Evolutionary conservation across 2,888 invertebrate species (phyloP).

Genomic region (Apomyelois bistriatella): DNA sequence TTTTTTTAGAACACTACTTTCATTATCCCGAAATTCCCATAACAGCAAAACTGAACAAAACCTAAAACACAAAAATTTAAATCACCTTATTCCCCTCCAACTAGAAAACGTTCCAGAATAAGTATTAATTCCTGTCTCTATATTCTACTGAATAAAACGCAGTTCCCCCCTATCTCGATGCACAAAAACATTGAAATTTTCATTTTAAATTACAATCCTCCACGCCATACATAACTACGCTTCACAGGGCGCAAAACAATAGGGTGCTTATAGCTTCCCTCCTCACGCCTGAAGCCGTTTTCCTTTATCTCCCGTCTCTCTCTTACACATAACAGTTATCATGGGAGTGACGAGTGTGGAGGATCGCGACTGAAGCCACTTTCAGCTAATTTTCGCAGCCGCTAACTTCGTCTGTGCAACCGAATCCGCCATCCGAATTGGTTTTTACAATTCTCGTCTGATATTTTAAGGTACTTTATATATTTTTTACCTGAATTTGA

Average conservation of each 20-base stretch:
- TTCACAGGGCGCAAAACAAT: slow-evolving; percentile 71
- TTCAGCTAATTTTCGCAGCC: slow-evolving; percentile 72
- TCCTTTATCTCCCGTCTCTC: slow-evolving; percentile 44
- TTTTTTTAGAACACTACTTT: no score
- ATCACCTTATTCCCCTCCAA: background rate
- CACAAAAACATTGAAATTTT: slow-evolving; percentile 41
- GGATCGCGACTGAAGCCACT: slow-evolving; percentile 59
- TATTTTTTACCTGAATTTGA: background rate
- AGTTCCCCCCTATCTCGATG: slow-evolving; percentile 22
- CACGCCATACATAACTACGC: slow-evolving; percentile 44
- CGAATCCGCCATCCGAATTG: slow-evolving; percentile 39
- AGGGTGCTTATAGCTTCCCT: slow-evolving; percentile 73
- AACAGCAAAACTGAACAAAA: no score
- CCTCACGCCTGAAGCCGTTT: slow-evolving; percentile 67
- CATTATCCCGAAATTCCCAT: background rate
- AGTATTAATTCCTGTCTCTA: background rate
- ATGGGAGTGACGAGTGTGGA: slow-evolving; percentile 41
- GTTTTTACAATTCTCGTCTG: slow-evolving; percentile 28
- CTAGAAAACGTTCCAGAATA: background rate
- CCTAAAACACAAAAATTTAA: no score
- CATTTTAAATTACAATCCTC: slow-evolving; percentile 57
- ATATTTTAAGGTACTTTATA: background rate
- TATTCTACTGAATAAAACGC: slow-evolving; percentile 4
- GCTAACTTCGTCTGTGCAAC: slow-evolving; percentile 49
- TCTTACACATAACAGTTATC: slow-evolving; percentile 29